These are phyloP conservation scores for Heliocidaris erythrogramma DNA, from an alignment of 35 echinoderm and acorn worm genomes.

Conservation along the genomic window DNA sequence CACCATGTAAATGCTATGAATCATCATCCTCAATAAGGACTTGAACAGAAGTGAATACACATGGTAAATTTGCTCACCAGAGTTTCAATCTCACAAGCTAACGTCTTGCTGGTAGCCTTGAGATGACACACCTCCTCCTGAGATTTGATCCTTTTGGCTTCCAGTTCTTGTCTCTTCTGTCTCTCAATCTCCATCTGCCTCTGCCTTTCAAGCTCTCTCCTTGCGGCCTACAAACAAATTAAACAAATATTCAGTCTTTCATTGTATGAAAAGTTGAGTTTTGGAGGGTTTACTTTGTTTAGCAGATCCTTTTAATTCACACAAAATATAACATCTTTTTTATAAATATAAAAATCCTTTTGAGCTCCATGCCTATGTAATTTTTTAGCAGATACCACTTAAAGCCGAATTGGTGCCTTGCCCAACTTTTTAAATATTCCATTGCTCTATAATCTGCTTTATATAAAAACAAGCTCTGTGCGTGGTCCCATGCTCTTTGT, in stretches of 20 bases:
- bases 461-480: too few relatives aligned
- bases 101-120: conserved; percentile 89
- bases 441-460: too few relatives aligned
- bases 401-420: too few relatives aligned
- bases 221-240: conserved; percentile 69
- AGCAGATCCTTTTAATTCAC: not conserved
- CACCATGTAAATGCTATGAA: too few relatives aligned
- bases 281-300: not conserved
- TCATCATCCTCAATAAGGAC: too few relatives aligned
- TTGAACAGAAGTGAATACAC: not conserved
- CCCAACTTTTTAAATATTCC: too few relatives aligned
- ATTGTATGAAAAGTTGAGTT: not conserved
- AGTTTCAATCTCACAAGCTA: conserved; percentile 88
- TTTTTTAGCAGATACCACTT: too few relatives aligned
- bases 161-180: conserved; percentile 87
- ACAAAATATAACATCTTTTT: not conserved
- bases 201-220: conserved; percentile 90
- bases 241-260: not conserved
- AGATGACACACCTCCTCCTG: conserved; percentile 93
- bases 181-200: conserved; percentile 84
- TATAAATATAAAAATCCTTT: not conserved
- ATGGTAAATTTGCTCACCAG: conserved; percentile 58
- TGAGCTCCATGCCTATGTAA: too few relatives aligned
- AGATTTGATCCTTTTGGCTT: conserved; percentile 78
- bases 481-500: too few relatives aligned